A percentile compares a stretch with the other conserved stretches of the same genome.
phyloP scores from a whole-genome alignment of 2,888 invertebrate species.

The Exephanes ischioxanthus region DNA sequence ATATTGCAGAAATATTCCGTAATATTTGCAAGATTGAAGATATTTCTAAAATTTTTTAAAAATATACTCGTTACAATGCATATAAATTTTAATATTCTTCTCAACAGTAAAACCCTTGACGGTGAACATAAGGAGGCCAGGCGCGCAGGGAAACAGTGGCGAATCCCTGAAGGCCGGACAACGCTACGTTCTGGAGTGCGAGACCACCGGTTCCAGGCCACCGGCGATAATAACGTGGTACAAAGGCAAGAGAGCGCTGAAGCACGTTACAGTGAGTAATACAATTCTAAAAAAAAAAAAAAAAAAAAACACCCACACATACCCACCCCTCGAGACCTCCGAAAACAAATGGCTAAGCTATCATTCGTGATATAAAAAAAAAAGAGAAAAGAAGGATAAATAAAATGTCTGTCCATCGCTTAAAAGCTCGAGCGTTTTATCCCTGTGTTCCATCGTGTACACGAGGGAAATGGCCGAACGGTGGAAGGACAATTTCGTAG shows the following conservation, averaged over 20 bases:
- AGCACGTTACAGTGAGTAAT: slow-evolving; percentile 90
- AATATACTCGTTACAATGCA: not conserved
- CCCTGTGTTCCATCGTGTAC: not conserved
- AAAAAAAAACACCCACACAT: too few species aligned
- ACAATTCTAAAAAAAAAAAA: not conserved
- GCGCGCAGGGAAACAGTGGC: slow-evolving; percentile 72
- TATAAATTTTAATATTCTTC: not conserved
- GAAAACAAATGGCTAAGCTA: not conserved
- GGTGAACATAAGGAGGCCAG: slow-evolving; percentile 90
- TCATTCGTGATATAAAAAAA: not conserved
- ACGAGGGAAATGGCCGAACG: not conserved
- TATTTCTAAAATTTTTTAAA: too few species aligned
- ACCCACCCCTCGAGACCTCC: not conserved
- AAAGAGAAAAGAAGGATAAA: not conserved
- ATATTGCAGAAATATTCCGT: too few species aligned
- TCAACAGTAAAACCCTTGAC: slow-evolving; percentile 92
- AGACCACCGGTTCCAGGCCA: slow-evolving; percentile 94
- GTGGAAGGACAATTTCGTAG: slow-evolving; percentile 26
- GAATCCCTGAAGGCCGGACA: slow-evolving; percentile 92
- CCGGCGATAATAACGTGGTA: slow-evolving; percentile 95
- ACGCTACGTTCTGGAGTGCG: slow-evolving; percentile 93
- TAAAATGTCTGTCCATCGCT: slow-evolving; percentile 1
- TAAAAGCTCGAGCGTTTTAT: not conserved
- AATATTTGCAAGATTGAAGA: too few species aligned
- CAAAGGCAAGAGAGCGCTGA: slow-evolving; percentile 93